These are phyloP conservation scores for Sceloporus undulatus DNA, from an alignment of 2,113 vertebrate genomes.

Conservation along the genomic window DNA sequence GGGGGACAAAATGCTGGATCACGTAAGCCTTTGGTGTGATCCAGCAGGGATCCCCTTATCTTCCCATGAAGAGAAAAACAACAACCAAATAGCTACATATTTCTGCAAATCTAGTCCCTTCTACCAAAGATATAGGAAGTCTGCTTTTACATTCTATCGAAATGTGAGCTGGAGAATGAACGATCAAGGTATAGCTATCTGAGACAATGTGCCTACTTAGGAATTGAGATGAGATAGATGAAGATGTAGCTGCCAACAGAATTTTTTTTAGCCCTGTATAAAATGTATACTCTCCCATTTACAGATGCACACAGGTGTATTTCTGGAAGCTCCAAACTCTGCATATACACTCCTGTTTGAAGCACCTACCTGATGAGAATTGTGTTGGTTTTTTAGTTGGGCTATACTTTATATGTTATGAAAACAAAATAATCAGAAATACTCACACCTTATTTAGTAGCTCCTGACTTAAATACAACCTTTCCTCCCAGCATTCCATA, in stretches of 20 bases:
- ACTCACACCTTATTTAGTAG: constrained; percentile 13
- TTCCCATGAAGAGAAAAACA: background rate
- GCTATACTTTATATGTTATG: background rate
- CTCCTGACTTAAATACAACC: constrained; percentile 17
- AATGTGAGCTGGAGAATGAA: constrained; percentile 50
- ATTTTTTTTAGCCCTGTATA: background rate
- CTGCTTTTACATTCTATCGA: constrained; percentile 46
- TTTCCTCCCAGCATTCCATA: constrained; percentile 5
- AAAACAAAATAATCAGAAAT: background rate
- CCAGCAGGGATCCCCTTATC: background rate
- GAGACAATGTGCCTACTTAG: constrained; percentile 37
- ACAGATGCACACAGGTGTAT: background rate
- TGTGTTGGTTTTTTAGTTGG: background rate
- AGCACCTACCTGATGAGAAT: background rate
- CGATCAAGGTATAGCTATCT: constrained; percentile 28
- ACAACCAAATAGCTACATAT: background rate
- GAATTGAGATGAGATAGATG: constrained; percentile 34
- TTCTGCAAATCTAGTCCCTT: background rate
- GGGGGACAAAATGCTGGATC: background rate
- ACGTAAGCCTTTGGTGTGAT: background rate
- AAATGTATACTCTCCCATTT: background rate
- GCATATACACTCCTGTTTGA: constrained; percentile 37
- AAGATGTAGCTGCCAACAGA: background rate
- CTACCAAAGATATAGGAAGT: background rate
- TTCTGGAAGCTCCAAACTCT: background rate